Base-by-base conservation (phyloP, 2,888 invertebrate genomes). In the Chymomyza procnemis region DNA sequence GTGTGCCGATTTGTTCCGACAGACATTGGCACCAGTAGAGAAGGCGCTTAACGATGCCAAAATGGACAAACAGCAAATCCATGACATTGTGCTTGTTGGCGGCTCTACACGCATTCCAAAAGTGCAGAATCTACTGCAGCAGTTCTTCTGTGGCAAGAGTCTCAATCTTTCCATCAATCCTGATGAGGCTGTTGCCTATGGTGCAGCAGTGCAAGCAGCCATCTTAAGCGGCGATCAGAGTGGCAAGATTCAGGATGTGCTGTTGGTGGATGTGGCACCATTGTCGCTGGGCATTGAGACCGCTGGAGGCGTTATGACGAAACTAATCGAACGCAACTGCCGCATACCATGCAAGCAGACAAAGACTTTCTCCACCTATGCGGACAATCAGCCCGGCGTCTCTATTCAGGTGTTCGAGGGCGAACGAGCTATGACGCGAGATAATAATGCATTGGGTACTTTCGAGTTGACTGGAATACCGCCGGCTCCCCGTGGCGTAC, bases 391-490 rank as follows among this genome's bases (percentile, higher is more conserved):
- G 90, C 93, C 95, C 0, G 95, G 93, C 0, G 95, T 95, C 55
- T 93, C 93, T 22, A 93, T 95, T 69, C 94, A 95, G 89, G 95
- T 95, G 16, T 94, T 93, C 88, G 95, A 96, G 89, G 95, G 95
- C 34, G 95, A 96, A 90, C 92, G 96, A 47, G 96, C 97, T 55
- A 95, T 97, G 96, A 97, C 97, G 76, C 96, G 95, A 88, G 97
- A 97, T 91, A 98, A 98, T 92, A 97, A 98, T 90, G 92, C 97
- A 55, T 93, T 99, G 73, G 99, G 99, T 65, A 98, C 97, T 90
- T 99, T 99, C 91, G 97, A 99, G 91, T 93, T 98, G 61, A 95
- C 96, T 16, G 97, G 97, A 47, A 98, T 99, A 88, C 97, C 98
- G 1, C 98, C 98, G n/a, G 96, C 96, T 89, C 98, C 94, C 67